These are phyloP conservation scores for Drosophila subpulchrella DNA, from an alignment of 1,140 invertebrate species.

Conservation along the genomic window DNA sequence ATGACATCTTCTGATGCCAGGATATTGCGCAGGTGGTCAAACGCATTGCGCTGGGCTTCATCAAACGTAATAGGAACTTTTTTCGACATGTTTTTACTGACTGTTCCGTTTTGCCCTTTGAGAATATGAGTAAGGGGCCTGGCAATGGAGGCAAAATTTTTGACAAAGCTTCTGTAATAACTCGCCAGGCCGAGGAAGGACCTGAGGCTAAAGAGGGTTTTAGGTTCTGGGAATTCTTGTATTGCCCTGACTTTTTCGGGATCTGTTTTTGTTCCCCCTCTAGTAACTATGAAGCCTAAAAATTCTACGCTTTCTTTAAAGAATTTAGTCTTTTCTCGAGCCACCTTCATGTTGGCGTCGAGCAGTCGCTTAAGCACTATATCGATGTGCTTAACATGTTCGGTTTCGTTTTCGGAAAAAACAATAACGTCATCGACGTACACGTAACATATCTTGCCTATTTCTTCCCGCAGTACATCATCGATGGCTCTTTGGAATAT, in stretches of 20 bases:
- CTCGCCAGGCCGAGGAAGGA: not conserved
- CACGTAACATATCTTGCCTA: not conserved
- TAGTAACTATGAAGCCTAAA: not conserved
- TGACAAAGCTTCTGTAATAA: not conserved
- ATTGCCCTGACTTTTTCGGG: not conserved
- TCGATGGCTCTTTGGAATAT: no score
- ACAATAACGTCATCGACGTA: not conserved
- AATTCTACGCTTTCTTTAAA: not conserved
- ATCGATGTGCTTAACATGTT: not conserved
- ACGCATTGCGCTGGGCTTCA: not conserved
- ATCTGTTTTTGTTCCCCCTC: not conserved
- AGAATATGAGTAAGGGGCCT: not conserved
- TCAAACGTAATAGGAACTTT: not conserved
- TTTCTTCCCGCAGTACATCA: no score
- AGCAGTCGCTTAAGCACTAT: not conserved
- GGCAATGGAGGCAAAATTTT: not conserved
- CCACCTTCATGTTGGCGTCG: not conserved
- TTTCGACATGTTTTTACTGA: not conserved
- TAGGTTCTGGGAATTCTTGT: not conserved
- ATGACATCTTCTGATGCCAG: not conserved
- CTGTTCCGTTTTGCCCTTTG: not conserved
- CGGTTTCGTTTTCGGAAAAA: not conserved
- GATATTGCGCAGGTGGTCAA: not conserved
- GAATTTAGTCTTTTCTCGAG: not conserved
- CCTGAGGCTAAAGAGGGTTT: not conserved